phyloP scores from a whole-genome alignment of 2,797 vertebrate genomes.

The Lophius americanus region DNA sequence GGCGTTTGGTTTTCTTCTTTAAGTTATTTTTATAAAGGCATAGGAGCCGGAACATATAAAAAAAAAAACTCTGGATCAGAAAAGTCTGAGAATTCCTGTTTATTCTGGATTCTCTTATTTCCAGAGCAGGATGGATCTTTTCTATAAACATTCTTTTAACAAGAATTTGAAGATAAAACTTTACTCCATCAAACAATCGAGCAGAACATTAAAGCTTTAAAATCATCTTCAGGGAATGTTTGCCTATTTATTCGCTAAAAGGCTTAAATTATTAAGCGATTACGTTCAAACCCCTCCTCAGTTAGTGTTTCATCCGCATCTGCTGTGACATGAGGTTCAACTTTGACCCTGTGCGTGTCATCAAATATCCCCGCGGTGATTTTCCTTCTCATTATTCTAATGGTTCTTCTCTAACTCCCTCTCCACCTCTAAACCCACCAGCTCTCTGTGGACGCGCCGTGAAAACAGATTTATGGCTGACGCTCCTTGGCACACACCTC shows the following conservation, averaged over 20 bases:
- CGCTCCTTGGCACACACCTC: background rate
- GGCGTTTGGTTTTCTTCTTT: conserved; percentile 1
- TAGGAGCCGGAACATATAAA: conserved; percentile 6
- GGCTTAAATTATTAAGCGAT: too few relatives aligned
- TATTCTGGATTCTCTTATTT: conserved; percentile 2
- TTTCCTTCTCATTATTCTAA: conserved; percentile 40
- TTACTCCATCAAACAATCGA: too few relatives aligned
- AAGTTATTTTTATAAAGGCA: background rate
- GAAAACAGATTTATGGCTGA: conserved; percentile 1
- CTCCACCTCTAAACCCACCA: conserved; percentile 10
- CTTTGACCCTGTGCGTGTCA: background rate
- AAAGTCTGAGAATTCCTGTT: conserved; percentile 23
- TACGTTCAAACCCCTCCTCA: too few relatives aligned
- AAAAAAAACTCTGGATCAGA: background rate
- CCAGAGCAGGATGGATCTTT: background rate
- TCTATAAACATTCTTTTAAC: too few relatives aligned
- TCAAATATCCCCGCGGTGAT: conserved; percentile 3
- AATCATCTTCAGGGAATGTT: too few relatives aligned
- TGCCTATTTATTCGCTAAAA: too few relatives aligned
- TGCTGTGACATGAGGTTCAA: background rate
- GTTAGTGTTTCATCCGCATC: background rate
- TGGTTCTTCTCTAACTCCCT: conserved; percentile 38
- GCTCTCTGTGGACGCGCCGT: conserved; percentile 3
- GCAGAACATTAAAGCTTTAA: too few relatives aligned
- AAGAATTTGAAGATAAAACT: too few relatives aligned